Conservation (phyloP, 2,113 vertebrate species). For the Telmatochromis brichardi region DNA sequence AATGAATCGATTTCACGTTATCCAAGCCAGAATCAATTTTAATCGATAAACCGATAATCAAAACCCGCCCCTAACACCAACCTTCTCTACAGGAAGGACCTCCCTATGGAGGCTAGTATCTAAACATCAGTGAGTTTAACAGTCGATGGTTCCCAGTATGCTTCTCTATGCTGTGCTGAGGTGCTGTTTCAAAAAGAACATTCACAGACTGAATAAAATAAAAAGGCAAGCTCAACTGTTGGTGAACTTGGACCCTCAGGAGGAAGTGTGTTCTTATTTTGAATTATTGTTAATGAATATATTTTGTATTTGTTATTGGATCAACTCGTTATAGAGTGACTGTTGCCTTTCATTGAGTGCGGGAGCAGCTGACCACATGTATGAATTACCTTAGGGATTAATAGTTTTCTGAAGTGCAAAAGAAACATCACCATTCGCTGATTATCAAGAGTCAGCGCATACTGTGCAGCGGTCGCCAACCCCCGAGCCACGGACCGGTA, state of each 20-base stretch:
- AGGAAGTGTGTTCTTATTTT: neutral
- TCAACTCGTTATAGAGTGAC: neutral
- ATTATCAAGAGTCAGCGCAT: neutral
- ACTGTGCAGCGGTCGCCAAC: neutral
- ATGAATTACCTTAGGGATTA: neutral
- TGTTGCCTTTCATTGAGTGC: neutral
- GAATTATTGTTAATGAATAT: neutral
- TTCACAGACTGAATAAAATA: neutral
- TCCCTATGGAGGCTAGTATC: neutral
- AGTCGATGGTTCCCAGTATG: neutral
- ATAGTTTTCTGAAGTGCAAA: neutral
- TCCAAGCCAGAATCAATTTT: accelerated
- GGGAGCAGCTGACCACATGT: neutral
- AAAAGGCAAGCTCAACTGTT: neutral
- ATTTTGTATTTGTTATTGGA: neutral
- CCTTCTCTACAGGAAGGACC: neutral
- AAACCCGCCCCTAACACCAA: neutral
- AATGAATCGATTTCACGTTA: neutral
- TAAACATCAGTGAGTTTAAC: neutral
- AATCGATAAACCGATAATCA: accelerated
- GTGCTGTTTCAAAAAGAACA: neutral
- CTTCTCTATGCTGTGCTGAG: neutral
- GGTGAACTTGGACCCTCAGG: neutral
- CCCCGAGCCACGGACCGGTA: neutral
- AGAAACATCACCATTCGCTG: neutral